Evolutionary conservation across 1,140 invertebrate genomes (phyloP).

Genomic region (Lethocerus indicus): DNA sequence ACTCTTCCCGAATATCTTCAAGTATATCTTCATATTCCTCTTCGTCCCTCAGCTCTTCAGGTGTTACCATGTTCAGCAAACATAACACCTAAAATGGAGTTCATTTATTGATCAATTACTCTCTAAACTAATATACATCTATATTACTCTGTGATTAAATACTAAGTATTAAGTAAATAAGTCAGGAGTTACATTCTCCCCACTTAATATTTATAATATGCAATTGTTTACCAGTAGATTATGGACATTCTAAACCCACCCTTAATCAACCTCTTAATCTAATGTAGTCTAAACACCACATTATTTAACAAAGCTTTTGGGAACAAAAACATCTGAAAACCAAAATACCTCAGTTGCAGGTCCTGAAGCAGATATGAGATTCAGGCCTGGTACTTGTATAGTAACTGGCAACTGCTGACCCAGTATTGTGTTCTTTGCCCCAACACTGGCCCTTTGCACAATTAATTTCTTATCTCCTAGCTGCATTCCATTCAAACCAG

Average conservation of each 20-base stretch:
- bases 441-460: slow-evolving; percentile 90
- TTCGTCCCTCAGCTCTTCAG: slow-evolving; percentile 93
- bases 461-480: slow-evolving; percentile 97
- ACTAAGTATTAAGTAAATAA: too few relatives aligned
- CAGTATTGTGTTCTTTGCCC: slow-evolving; percentile 78
- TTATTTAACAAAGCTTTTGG: not conserved
- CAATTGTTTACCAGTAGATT: too few relatives aligned
- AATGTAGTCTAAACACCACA: not conserved
- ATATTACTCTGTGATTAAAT: too few relatives aligned
- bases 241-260: too few relatives aligned
- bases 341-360: slow-evolving; percentile 75
- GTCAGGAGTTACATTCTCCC: too few relatives aligned
- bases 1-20: slow-evolving; percentile 97
- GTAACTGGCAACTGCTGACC: slow-evolving; percentile 54
- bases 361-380: slow-evolving; percentile 70
- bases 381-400: slow-evolving; percentile 90
- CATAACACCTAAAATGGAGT: slow-evolving; percentile 54
- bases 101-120: not conserved
- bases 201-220: too few relatives aligned
- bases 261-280: too few relatives aligned
- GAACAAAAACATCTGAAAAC: too few relatives aligned
- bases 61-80: slow-evolving; percentile 96
- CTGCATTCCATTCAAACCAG: slow-evolving; percentile 98
- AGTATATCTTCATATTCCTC: slow-evolving; percentile 99
- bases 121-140: not conserved